Base-by-base conservation (phyloP, 2,797 vertebrate species). In the Avahi laniger region DNA sequence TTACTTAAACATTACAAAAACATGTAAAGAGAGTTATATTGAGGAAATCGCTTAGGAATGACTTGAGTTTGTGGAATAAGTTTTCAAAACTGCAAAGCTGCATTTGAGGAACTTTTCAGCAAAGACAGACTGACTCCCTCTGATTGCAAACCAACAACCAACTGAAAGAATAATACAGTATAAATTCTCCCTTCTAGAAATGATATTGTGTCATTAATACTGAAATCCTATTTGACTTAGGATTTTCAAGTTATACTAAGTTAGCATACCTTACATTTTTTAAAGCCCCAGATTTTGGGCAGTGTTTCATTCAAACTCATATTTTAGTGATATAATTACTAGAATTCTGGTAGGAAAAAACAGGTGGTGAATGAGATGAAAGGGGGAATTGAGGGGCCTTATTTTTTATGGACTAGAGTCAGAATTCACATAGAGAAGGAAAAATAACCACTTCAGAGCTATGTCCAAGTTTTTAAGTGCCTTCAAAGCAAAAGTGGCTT, bases 401-500 rank as follows among this genome's bases (percentile, higher is more conserved):
- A 1, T 33, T 7, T 38, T 83, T 61, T 52, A 83, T 41, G 72
- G 38, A 46, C 15, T 59, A 83, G 83, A 63, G 65, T 70, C 80
- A 92, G 80, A 75, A 90, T 63, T 89, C 65, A 69, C 30, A 91
- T 1, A 48, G 50, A 78, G 91, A 90, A 95, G 38, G 57, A 86
- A n/a, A 94, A 88, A 91, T 52, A 59, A 72, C 65, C 72, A 67
- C 50, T 81, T 88, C 80, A 72, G 87, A 87, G 26, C n/a, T 48
- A 18, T 0, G 35, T 26, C 75, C 93, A 59, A 48, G 35, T 73
- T 85, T 63, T 73, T 41, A 81, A 86, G 33, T 24, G 63, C n/a
- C 95, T 83, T 89, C 87, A 63, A 83, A 81, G 87, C 65, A 54
- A 38, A 75, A 50, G n/a, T 26, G 50, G 50, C 46, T 59, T 33